A percentile compares a stretch with the other conserved stretches of the same genome.
Conservation (phyloP, 1,140 invertebrate species). For the Drosophila leontia region DNA sequence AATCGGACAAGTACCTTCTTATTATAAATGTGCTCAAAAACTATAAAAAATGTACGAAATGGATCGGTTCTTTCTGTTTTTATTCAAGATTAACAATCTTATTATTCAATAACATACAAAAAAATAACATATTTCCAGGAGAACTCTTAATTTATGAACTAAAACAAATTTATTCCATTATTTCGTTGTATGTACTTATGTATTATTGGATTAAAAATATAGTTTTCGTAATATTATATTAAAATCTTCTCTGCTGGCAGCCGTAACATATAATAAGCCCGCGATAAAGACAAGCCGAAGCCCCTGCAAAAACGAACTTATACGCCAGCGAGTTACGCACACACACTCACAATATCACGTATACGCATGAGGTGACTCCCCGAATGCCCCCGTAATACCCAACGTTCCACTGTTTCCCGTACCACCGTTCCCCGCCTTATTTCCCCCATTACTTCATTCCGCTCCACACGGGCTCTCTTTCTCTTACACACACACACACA, state of each 20-base stretch:
- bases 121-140: too few relatives aligned
- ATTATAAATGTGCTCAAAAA: too few relatives aligned
- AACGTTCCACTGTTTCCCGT: not conserved
- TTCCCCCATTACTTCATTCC: conserved; percentile 29
- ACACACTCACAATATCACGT: not conserved
- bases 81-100: too few relatives aligned
- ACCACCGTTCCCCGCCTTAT: not conserved
- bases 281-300: conserved; percentile 13
- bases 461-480: conserved; percentile 18
- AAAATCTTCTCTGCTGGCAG: not conserved
- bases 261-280: not conserved
- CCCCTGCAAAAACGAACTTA: conserved; percentile 10
- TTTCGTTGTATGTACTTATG: too few relatives aligned
- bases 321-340: conserved; percentile 9
- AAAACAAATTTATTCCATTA: too few relatives aligned
- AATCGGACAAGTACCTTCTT: too few relatives aligned
- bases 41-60: too few relatives aligned
- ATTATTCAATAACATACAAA: too few relatives aligned
- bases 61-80: too few relatives aligned
- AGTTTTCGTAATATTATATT: not conserved
- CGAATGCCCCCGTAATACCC: conserved; percentile 11
- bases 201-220: not conserved
- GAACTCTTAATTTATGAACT: too few relatives aligned
- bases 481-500: conserved; percentile 11
- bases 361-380: conserved; percentile 14